These are phyloP conservation scores for Euura lappo DNA, from an alignment of 1,140 invertebrate genomes.

Conservation along the genomic window DNA sequence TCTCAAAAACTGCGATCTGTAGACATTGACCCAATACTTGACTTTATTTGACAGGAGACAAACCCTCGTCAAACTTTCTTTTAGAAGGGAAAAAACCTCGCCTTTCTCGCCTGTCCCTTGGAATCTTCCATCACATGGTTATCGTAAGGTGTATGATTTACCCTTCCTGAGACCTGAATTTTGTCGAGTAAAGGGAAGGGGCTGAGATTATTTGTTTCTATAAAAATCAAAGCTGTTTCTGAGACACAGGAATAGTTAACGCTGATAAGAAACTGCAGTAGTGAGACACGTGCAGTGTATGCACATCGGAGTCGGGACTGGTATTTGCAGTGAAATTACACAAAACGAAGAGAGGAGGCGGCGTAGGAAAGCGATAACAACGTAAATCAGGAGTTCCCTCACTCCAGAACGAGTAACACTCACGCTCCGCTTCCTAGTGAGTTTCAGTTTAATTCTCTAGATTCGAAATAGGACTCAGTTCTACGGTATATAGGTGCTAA, in stretches of 20 bases:
- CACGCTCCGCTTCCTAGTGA: not conserved
- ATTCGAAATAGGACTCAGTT: constrained; percentile 1
- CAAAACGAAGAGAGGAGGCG: not conserved
- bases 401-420: constrained; percentile 4
- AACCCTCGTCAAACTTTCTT: not conserved
- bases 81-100: not conserved
- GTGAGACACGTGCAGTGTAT: not conserved
- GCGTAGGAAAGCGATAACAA: constrained; percentile 5
- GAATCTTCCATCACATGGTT: not conserved
- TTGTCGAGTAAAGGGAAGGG: too few species aligned
- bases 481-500: not conserved
- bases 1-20: too few species aligned
- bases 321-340: not conserved
- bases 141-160: too few species aligned
- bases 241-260: too few species aligned
- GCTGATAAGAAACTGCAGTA: too few species aligned
- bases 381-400: not conserved
- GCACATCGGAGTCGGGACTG: not conserved
- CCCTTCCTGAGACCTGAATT: too few species aligned
- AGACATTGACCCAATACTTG: not conserved
- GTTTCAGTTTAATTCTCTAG: not conserved
- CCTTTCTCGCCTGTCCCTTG: not conserved
- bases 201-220: too few species aligned
- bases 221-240: too few species aligned
- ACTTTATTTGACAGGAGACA: not conserved